Conservation (phyloP, 2,797 vertebrate genomes). For the Propithecus deckenii region DNA sequence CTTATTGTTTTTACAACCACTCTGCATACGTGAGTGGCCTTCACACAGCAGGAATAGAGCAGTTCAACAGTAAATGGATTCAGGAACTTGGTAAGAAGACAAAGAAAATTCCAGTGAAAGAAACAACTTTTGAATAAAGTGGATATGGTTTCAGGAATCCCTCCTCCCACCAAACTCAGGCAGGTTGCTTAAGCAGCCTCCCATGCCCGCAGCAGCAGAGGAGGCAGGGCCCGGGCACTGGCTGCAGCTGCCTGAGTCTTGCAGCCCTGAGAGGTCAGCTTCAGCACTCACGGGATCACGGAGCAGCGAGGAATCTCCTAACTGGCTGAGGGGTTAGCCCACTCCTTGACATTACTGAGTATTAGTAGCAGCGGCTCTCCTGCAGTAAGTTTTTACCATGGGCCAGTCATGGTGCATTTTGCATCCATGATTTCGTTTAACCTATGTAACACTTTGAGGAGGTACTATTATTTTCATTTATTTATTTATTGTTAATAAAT, state of each 20-base stretch:
- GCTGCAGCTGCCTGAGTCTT: neutral
- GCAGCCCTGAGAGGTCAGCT: too few relatives aligned
- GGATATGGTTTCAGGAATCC: neutral
- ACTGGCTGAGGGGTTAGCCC: neutral
- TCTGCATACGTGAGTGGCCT: neutral
- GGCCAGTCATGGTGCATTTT: neutral
- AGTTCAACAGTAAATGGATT: neutral
- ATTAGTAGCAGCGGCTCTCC: accelerated
- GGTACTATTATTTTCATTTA: neutral
- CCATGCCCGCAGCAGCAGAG: neutral
- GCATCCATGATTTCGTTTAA: neutral
- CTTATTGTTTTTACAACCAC: neutral
- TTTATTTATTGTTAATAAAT: conserved; percentile 2
- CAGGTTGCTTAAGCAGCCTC: neutral
- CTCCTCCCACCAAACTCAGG: neutral
- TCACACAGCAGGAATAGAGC: neutral
- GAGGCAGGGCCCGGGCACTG: neutral
- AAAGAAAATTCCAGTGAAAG: neutral
- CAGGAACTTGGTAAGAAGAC: neutral
- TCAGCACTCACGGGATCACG: accelerated
- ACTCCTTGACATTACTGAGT: neutral
- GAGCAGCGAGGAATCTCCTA: neutral
- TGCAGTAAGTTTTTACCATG: neutral
- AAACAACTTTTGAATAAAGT: neutral
- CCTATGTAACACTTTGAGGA: neutral